A percentile compares a stretch with the other conserved stretches of the same genome.
These are phyloP conservation scores for Lamprologus callipterus DNA, from an alignment of 2,113 vertebrate species.

Conservation along the genomic window DNA sequence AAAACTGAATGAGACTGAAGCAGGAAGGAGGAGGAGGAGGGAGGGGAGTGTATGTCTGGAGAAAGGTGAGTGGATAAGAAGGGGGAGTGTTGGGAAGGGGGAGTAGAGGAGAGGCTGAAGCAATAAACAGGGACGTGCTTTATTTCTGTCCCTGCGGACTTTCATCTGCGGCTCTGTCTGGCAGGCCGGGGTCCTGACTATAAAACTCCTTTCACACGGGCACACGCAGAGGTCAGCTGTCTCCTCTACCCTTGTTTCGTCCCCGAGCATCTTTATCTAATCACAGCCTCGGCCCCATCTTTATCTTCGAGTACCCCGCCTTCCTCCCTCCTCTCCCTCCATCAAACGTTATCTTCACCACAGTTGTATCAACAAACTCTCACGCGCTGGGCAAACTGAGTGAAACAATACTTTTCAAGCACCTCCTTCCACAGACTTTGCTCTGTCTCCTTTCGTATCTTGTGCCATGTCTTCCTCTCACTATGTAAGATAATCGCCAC, in stretches of 20 bases:
- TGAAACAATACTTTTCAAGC: background rate
- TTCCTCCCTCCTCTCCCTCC: background rate
- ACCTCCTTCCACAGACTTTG: background rate
- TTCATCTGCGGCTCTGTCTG: background rate
- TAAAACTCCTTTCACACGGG: background rate
- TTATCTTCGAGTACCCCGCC: background rate
- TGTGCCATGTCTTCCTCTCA: background rate
- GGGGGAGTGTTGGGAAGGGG: background rate
- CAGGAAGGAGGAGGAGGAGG: background rate
- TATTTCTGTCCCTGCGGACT: background rate
- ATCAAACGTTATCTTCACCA: background rate
- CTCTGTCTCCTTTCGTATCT: background rate
- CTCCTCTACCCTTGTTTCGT: background rate
- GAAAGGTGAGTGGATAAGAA: slow-evolving; percentile 16
- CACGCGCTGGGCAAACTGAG: background rate
- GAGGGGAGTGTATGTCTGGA: background rate
- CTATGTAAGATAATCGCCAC: background rate
- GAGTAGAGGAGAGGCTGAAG: background rate
- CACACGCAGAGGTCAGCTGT: background rate
- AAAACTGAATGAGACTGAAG: background rate
- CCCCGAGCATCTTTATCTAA: slow-evolving; percentile 7
- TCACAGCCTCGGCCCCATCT: background rate
- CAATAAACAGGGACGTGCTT: background rate
- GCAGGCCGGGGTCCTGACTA: background rate
- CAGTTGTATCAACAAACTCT: slow-evolving; percentile 24